These are phyloP conservation scores for Lasiurus borealis DNA, from an alignment of 2,113 vertebrate species.

Conservation along the genomic window DNA sequence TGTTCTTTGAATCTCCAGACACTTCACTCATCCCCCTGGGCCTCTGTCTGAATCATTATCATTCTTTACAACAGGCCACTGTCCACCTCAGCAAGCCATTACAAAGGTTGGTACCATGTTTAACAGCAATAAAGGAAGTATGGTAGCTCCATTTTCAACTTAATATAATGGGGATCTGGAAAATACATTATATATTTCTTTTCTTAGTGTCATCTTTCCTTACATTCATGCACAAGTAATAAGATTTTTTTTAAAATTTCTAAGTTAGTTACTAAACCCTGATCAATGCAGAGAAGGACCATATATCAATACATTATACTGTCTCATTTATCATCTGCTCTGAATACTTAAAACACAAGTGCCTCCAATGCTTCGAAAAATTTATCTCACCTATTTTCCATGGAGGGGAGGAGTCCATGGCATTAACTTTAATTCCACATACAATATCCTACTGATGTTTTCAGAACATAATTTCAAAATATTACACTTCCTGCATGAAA, in stretches of 20 bases:
- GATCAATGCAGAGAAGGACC: background rate
- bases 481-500: background rate
- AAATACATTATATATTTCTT: background rate
- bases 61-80: background rate
- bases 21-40: fast-evolving
- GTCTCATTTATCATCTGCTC: background rate
- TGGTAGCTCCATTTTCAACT: background rate
- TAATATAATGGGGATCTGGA: too few species aligned
- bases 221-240: background rate
- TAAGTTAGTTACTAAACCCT: background rate
- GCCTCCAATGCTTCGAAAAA: background rate
- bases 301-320: background rate
- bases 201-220: background rate
- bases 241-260: background rate
- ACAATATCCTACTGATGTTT: background rate
- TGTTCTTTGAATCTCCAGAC: background rate
- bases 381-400: background rate
- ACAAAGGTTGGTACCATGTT: background rate
- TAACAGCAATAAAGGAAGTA: background rate
- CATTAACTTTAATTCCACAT: background rate
- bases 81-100: too few species aligned
- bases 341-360: background rate
- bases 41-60: background rate
- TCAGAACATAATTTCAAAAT: background rate
- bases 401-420: too few species aligned